Evolutionary conservation across 2,888 invertebrate species (phyloP).

Genomic region (Lepidochitona cinerea): DNA sequence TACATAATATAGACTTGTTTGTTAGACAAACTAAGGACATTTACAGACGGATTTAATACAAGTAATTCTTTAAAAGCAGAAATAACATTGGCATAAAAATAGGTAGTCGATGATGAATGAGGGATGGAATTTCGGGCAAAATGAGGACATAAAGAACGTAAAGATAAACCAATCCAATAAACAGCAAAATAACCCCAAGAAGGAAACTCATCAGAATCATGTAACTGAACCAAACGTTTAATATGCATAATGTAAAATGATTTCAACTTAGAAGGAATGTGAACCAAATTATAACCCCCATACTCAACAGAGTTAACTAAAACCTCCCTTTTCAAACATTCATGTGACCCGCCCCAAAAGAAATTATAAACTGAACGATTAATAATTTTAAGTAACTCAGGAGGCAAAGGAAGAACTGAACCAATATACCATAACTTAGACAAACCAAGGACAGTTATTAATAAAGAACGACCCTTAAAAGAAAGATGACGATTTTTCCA

Average conservation of each 20-base stretch:
- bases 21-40: not conserved
- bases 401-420: not conserved
- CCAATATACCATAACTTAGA: not conserved
- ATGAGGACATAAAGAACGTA: too few species aligned
- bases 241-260: not conserved
- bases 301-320: not conserved
- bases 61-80: not conserved
- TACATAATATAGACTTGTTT: not conserved
- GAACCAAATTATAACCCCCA: not conserved
- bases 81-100: not conserved
- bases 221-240: not conserved
- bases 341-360: slow-evolving; percentile 1
- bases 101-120: not conserved
- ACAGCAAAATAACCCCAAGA: not conserved
- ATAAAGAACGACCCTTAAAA: not conserved
- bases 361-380: not conserved
- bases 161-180: not conserved
- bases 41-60: not conserved
- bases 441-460: not conserved
- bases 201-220: not conserved
- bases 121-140: too few species aligned
- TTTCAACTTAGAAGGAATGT: not conserved
- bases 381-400: not conserved
- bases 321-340: not conserved
- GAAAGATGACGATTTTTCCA: not conserved